Evolutionary conservation across 2,888 invertebrate genomes (phyloP).

Genomic region (Leptopilina myrica): DNA sequence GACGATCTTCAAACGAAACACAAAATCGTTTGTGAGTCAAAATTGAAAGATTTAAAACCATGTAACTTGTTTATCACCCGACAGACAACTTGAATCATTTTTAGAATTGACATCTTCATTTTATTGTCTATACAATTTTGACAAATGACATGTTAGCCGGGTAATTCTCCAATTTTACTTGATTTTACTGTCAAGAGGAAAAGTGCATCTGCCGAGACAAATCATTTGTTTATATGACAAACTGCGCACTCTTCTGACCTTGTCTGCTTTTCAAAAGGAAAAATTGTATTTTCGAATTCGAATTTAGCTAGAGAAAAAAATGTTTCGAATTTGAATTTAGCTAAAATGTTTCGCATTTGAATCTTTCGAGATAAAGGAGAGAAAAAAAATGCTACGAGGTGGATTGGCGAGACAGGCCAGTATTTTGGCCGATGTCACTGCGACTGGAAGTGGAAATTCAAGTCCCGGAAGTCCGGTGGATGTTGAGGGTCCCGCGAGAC

Average conservation of each 20-base stretch:
- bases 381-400: constrained; percentile 26
- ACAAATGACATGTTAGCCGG: constrained; percentile 1
- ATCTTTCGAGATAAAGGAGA: background rate
- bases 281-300: background rate
- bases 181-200: constrained; percentile 1
- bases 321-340: too few species aligned
- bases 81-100: too few species aligned
- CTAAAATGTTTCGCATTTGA: too few species aligned
- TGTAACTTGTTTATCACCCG: too few species aligned
- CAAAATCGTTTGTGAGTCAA: too few species aligned
- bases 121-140: background rate
- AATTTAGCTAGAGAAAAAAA: background rate
- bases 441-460: constrained; percentile 32
- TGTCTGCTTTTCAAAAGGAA: background rate
- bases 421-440: constrained; percentile 28
- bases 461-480: constrained; percentile 71
- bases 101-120: constrained; percentile 12
- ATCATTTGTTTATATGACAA: constrained; percentile 22
- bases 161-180: constrained; percentile 2
- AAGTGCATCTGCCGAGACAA: constrained; percentile 24
- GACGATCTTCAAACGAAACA: too few species aligned
- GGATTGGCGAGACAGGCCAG: constrained; percentile 28
- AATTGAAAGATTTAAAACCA: too few species aligned
- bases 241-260: constrained; percentile 39
- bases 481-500: constrained; percentile 76